Conservation (phyloP, 2,888 invertebrate species). For the Platerodrilus igneus region DNA sequence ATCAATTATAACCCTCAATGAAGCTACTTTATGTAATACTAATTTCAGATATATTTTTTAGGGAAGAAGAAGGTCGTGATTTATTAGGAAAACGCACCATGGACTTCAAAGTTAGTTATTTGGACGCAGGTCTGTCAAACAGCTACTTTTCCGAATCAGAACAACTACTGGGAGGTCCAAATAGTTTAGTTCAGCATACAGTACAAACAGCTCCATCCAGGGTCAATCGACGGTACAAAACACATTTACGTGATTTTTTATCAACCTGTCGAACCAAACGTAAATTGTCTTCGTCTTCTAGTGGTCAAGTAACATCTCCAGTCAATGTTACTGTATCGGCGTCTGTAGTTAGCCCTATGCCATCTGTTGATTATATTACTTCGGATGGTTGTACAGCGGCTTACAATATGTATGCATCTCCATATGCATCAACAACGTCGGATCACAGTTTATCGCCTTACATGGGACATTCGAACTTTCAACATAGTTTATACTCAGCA, state of each 20-base stretch:
- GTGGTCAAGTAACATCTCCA: constrained; percentile 46
- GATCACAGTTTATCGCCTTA: constrained; percentile 59
- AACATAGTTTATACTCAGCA: constrained; percentile 56
- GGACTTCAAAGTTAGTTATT: constrained; percentile 98
- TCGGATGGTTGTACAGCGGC: constrained; percentile 62
- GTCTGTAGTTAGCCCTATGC: constrained; percentile 53
- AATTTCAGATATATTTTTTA: no score
- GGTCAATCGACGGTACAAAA: constrained; percentile 87
- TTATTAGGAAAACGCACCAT: constrained; percentile 95
- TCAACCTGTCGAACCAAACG: constrained; percentile 83
- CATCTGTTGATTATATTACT: constrained; percentile 64
- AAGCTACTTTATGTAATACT: constrained; percentile 7
- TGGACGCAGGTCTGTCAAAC: constrained; percentile 89
- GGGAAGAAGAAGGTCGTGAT: constrained; percentile 98
- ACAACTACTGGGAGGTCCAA: constrained; percentile 61
- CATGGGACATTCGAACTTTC: constrained; percentile 68
- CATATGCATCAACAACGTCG: constrained; percentile 66
- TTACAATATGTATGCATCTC: constrained; percentile 78
- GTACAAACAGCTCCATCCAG: constrained; percentile 68
- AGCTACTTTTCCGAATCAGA: constrained; percentile 86
- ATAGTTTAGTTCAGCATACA: constrained; percentile 49
- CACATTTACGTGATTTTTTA: constrained; percentile 86
- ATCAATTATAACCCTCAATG: neutral
- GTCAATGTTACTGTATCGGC: constrained; percentile 53
- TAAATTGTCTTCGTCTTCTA: constrained; percentile 43